Conservation (phyloP, 2,888 invertebrate species). For the Ernsta delagoae region DNA sequence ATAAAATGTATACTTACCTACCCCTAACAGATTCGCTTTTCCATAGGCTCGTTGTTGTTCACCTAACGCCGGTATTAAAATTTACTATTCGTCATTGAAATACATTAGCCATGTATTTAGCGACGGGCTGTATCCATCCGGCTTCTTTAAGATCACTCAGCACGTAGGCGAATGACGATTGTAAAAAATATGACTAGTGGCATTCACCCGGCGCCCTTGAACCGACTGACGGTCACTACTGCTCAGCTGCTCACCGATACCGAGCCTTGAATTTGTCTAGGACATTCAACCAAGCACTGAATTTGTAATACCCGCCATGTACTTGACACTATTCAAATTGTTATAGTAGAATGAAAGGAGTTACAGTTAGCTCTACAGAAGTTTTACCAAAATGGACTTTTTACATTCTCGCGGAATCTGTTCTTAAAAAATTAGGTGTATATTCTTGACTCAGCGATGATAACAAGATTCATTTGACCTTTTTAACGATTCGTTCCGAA, state of each 20-base stretch:
- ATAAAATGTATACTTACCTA: not conserved
- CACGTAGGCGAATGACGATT: conserved; percentile 68
- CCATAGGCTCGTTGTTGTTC: not conserved
- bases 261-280: conserved; percentile 74
- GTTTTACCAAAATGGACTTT: not conserved
- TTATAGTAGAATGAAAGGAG: not conserved
- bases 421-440: not conserved
- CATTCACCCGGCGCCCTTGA: conserved; percentile 82
- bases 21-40: not conserved
- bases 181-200: conserved; percentile 71
- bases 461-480: not conserved
- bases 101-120: conserved; percentile 52
- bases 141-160: conserved; percentile 67
- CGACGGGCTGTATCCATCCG: conserved; percentile 66
- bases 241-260: conserved; percentile 72
- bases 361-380: not conserved
- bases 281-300: conserved; percentile 71
- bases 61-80: conserved; percentile 1
- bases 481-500: not conserved
- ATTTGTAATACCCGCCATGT: conserved; percentile 48
- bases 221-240: conserved; percentile 71
- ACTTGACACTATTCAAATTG: conserved; percentile 2
- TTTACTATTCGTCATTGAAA: conserved; percentile 6
- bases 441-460: not conserved
- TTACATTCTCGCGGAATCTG: not conserved